These are phyloP conservation scores for Chondrosia reniformis DNA, from an alignment of 37 sponge, comb jelly and placozoan species.

Conservation along the genomic window DNA sequence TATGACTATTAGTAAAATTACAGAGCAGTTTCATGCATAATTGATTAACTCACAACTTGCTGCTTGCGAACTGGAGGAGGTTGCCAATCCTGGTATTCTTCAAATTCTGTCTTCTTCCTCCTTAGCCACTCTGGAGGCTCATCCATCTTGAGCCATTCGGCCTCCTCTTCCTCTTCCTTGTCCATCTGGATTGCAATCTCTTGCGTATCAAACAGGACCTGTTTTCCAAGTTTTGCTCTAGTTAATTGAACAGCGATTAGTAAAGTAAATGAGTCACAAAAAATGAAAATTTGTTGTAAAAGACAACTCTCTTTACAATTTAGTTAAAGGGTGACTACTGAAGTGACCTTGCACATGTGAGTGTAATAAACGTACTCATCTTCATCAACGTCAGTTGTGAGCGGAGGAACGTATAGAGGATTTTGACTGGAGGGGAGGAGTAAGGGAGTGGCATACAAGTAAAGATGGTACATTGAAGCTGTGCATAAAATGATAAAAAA, in stretches of 20 bases:
- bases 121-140: slow-evolving; percentile 17
- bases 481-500: neutral
- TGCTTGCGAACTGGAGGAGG: slow-evolving; percentile 15
- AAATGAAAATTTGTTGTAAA: neutral
- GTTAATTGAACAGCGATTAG: neutral
- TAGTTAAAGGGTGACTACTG: no score
- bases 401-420: neutral
- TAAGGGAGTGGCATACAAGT: neutral
- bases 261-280: neutral
- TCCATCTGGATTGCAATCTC: slow-evolving; percentile 22
- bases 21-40: no score
- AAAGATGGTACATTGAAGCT: neutral
- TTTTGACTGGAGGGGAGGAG: neutral
- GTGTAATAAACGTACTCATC: no score
- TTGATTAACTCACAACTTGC: no score
- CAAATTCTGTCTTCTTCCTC: neutral
- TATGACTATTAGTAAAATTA: no score
- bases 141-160: slow-evolving; percentile 25
- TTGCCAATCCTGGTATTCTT: slow-evolving; percentile 10
- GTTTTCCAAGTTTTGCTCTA: neutral
- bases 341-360: no score
- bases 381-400: neutral
- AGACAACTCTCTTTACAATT: neutral
- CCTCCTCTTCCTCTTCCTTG: slow-evolving; percentile 9
- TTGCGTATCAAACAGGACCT: neutral